A percentile compares a stretch with the other conserved stretches of the same genome.
These are phyloP conservation scores for Psilopogon haemacephalus DNA, from an alignment of 2,113 vertebrate species.

Conservation along the genomic window DNA sequence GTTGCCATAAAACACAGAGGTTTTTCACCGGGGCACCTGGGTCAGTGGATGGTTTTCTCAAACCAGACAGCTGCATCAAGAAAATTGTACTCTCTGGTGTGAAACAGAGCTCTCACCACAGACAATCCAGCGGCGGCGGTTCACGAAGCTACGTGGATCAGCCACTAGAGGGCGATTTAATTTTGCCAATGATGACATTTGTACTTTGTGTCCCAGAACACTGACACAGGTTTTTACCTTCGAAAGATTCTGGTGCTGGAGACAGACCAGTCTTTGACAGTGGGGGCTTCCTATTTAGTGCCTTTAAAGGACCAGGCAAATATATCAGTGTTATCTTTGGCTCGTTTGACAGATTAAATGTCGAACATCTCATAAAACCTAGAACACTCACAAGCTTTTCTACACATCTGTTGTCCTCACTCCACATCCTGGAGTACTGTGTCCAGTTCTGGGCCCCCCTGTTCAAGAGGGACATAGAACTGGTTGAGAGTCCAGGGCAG, in stretches of 20 bases:
- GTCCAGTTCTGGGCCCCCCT: no score
- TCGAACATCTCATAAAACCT: neutral
- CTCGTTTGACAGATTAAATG: neutral
- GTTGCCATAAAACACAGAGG: neutral
- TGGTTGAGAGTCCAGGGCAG: no score
- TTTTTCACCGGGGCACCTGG: neutral
- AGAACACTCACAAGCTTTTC: neutral
- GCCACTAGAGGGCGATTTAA: conserved; percentile 61
- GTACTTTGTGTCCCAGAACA: neutral
- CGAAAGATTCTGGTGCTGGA: neutral
- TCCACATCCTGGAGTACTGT: no score
- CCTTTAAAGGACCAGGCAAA: neutral
- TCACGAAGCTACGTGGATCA: neutral
- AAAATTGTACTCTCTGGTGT: neutral
- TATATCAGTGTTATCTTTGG: neutral
- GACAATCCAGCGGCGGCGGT: fast-evolving
- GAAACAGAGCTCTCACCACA: neutral
- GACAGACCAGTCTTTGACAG: neutral
- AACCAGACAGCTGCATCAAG: neutral
- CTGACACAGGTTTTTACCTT: neutral
- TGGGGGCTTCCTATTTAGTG: neutral
- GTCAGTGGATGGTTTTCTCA: neutral
- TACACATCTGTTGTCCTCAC: neutral
- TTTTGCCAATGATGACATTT: neutral
- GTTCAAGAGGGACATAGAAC: no score